Conservation (phyloP, 1,140 invertebrate genomes). For the Dolichoris vasculosae region DNA sequence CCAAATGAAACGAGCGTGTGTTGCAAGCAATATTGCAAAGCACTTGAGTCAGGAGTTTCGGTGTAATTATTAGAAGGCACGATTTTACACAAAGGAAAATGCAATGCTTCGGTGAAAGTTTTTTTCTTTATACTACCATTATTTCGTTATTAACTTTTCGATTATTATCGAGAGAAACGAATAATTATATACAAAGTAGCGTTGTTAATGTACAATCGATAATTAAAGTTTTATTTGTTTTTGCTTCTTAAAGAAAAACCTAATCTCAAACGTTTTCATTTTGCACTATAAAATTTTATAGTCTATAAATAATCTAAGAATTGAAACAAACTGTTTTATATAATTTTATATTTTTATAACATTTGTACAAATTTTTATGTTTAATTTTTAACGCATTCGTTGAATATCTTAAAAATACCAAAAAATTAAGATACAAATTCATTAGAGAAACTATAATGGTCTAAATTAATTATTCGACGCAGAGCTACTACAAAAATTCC, state of each 20-base stretch:
- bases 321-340: no score
- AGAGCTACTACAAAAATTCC: neutral
- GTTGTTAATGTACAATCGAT: no score
- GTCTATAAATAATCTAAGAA: no score
- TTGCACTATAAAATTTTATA: no score
- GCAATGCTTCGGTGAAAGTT: neutral
- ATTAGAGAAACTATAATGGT: neutral
- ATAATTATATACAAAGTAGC: neutral
- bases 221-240: no score
- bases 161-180: neutral
- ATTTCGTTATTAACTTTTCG: neutral
- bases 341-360: no score
- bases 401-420: neutral
- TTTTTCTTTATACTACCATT: neutral
- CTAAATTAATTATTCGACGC: neutral
- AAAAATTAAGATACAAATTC: neutral
- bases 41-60: slow-evolving; percentile 10
- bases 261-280: no score
- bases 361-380: no score
- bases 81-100: neutral
- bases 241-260: no score
- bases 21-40: slow-evolving; percentile 12
- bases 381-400: no score
- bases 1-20: slow-evolving; percentile 33
- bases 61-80: neutral